phyloP scores from a whole-genome alignment of 2,797 vertebrate genomes.

The Furcifer pardalis region DNA sequence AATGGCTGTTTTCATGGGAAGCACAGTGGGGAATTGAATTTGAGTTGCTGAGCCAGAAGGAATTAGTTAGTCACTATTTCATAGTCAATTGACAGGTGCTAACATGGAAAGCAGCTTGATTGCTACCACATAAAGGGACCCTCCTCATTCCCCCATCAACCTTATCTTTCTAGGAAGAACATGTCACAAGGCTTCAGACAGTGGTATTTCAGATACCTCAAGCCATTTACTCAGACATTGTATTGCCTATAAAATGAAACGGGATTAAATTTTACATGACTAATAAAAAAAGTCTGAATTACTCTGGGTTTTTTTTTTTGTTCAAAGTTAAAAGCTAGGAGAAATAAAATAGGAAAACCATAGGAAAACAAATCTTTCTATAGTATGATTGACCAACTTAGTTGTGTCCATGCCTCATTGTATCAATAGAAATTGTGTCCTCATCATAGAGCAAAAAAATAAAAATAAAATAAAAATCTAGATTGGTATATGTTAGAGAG shows the following conservation, averaged over 20 bases:
- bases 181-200: background rate
- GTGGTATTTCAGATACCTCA: background rate
- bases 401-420: background rate
- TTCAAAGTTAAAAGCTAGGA: background rate
- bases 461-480: background rate
- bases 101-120: too few relatives aligned
- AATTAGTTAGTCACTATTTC: background rate
- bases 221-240: background rate
- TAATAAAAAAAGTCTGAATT: background rate
- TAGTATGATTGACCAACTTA: background rate
- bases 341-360: background rate
- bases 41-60: background rate
- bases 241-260: background rate
- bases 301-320: background rate
- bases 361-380: background rate
- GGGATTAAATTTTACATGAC: background rate
- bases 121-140: background rate
- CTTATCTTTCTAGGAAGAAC: background rate
- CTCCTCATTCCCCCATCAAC: background rate
- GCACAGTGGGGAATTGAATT: too few relatives aligned
- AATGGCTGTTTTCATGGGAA: too few relatives aligned
- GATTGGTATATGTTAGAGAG: background rate
- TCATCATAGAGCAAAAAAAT: background rate
- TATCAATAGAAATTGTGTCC: background rate
- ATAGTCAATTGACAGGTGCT: too few relatives aligned